Conservation (phyloP, 2,113 vertebrate species). For the Benitochromis conjunctus region DNA sequence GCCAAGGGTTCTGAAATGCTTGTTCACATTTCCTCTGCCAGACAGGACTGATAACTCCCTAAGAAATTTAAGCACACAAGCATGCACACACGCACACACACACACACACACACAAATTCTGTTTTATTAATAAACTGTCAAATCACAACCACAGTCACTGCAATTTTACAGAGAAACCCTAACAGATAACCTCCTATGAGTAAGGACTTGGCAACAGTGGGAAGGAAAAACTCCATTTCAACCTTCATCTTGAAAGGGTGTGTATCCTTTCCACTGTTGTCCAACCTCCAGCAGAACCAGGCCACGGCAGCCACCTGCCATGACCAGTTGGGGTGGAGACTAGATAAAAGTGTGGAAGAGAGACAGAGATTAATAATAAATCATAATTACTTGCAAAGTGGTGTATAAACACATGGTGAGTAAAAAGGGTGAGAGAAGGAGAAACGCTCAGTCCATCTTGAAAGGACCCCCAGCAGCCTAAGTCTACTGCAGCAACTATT, state of each 20-base stretch:
- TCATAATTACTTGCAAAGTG: too few species aligned
- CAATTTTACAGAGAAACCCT: too few species aligned
- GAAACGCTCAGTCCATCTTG: not conserved
- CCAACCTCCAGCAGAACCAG: not conserved
- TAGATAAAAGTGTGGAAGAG: not conserved
- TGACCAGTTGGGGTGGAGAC: not conserved
- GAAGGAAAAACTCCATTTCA: not conserved
- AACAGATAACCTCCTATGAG: not conserved
- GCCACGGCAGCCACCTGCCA: not conserved
- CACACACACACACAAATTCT: not conserved
- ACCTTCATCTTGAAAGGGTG: not conserved
- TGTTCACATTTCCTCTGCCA: conserved; percentile 76
- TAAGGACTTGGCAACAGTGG: not conserved
- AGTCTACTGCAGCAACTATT: not conserved
- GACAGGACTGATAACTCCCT: conserved; percentile 68
- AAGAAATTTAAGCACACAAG: not conserved
- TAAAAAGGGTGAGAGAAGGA: not conserved
- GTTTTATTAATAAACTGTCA: not conserved
- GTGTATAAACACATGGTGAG: not conserved
- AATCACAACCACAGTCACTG: not conserved
- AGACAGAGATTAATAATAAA: not conserved
- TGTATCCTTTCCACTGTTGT: not conserved
- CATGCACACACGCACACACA: not conserved
- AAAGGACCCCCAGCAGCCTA: not conserved
- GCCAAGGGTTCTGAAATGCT: conserved; percentile 41